Conservation (phyloP, 1,140 invertebrate species). For the Cydia splendana region DNA sequence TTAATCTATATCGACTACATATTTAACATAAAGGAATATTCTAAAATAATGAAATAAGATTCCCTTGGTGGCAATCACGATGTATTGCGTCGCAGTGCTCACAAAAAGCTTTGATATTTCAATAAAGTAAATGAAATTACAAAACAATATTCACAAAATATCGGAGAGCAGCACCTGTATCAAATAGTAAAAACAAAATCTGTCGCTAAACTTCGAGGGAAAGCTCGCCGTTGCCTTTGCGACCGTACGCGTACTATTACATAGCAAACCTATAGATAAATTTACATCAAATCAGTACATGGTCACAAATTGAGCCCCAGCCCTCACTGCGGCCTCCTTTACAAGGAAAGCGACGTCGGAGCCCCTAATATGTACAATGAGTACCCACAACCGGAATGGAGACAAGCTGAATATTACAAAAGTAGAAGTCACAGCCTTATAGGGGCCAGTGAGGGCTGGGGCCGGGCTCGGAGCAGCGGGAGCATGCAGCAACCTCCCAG, state of each 20-base stretch:
- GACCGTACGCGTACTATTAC: constrained; percentile 62
- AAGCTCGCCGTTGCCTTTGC: constrained; percentile 46
- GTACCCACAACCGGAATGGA: constrained; percentile 30
- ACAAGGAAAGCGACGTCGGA: neutral
- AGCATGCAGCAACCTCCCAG: constrained; percentile 63
- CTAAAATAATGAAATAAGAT: constrained; percentile 69
- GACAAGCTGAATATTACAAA: constrained; percentile 9
- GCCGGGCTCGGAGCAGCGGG: constrained; percentile 58
- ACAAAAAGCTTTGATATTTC: constrained; percentile 46
- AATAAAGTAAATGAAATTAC: constrained; percentile 41
- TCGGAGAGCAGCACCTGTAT: constrained; percentile 63
- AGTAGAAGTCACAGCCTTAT: constrained; percentile 26
- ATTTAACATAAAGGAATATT: constrained; percentile 71
- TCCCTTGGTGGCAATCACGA: constrained; percentile 59
- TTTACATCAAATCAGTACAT: constrained; percentile 75
- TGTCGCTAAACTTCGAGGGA: constrained; percentile 34
- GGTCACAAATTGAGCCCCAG: constrained; percentile 68
- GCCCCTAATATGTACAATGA: constrained; percentile 1
- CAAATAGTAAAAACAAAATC: constrained; percentile 38
- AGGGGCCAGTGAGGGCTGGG: constrained; percentile 59
- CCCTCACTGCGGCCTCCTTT: constrained; percentile 47
- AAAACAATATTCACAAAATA: constrained; percentile 55
- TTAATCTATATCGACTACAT: constrained; percentile 75
- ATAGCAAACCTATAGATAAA: constrained; percentile 76
- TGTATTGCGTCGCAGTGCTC: constrained; percentile 36